Evolutionary conservation across 2,888 invertebrate species (phyloP).

Genomic region (Cantharis rufa): DNA sequence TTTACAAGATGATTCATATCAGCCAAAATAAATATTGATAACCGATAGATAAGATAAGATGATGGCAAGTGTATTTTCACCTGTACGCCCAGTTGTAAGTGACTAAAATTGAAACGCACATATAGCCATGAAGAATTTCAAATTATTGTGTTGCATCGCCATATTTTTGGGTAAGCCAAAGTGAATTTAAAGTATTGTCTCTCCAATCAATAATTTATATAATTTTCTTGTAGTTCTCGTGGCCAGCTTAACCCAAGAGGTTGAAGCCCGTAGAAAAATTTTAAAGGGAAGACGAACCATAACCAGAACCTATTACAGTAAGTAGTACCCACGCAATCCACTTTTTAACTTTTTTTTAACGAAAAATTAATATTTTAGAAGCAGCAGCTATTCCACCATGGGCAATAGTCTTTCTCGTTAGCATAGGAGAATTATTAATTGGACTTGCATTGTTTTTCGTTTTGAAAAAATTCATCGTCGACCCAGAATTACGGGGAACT

Average conservation of each 20-base stretch:
- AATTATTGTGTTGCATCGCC: constrained; percentile 3
- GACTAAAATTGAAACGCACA: background rate
- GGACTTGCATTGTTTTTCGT: constrained; percentile 71
- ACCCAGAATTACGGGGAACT: constrained; percentile 56
- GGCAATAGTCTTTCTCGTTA: constrained; percentile 73
- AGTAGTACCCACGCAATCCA: constrained; percentile 54
- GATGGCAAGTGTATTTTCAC: background rate
- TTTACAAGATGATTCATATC: background rate
- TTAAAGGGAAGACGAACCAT: constrained; percentile 78
- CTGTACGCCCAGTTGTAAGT: background rate
- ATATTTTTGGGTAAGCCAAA: constrained; percentile 11
- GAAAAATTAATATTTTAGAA: constrained; percentile 54
- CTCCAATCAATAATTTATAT: background rate
- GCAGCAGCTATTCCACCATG: constrained; percentile 76
- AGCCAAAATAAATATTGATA: background rate
- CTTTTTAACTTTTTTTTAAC: background rate
- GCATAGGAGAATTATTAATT: constrained; percentile 69
- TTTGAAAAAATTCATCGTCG: constrained; percentile 72
- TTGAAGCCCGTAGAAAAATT: constrained; percentile 78
- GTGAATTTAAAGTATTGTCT: background rate
- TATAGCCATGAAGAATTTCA: constrained; percentile 4
- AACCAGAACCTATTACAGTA: constrained; percentile 78
- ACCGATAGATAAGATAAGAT: constrained; percentile 41
- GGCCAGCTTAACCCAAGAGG: constrained; percentile 66
- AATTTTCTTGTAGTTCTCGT: constrained; percentile 67